Base-by-base conservation (phyloP, 2,113 vertebrate species). In the Labrus mixtus region DNA sequence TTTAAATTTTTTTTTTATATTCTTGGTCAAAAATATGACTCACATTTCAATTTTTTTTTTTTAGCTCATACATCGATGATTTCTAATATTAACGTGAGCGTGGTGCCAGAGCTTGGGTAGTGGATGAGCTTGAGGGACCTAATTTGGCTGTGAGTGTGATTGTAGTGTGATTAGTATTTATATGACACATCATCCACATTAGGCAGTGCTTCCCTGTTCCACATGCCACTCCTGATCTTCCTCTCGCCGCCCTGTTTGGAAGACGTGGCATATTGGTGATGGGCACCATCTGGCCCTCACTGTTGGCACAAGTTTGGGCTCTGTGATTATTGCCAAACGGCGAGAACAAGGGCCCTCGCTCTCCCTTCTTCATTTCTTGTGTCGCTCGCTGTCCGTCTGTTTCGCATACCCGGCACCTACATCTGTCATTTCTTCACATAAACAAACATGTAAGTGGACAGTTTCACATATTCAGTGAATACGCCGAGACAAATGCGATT, bases 221-320 rank as follows among this genome's bases (percentile, higher is more conserved):
- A 81, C 87, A 82, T 73, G 83, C 87, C 88, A 89, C 84, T 89
- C 84, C 79, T 85, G 84, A 85, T 87, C 81, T 84, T 59, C 69
- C 77, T 88, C 85, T 84, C 85, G 68, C 86, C 82, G 79, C 83
- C 79, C 85, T 8, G 48, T 86, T 90, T 87, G 85, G 86, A 88
- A 92, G 89, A 88, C 84, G 82, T 62, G 61, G 85, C 87, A 78
- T 76, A 63, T 77, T 62, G 67, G 69, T 84, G 90, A 93, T 82
- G 90, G 86, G 82, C 75, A 90, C 92, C 92, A 93, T 93, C 91
- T 93, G 92, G 90, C 87, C 55, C 85, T 79, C 82, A 43, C 83
- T 83, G 75, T 68, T 92, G 88, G 89, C 91, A 90, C 63, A 13
- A 76, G 76, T 60, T 67, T 6, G 61, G 48, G 62, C 80, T 78